Percentiles rank a stretch among this genome's conserved stretches.
These are phyloP conservation scores for Planococcus citri DNA, from an alignment of 1,140 invertebrate species.

Conservation along the genomic window DNA sequence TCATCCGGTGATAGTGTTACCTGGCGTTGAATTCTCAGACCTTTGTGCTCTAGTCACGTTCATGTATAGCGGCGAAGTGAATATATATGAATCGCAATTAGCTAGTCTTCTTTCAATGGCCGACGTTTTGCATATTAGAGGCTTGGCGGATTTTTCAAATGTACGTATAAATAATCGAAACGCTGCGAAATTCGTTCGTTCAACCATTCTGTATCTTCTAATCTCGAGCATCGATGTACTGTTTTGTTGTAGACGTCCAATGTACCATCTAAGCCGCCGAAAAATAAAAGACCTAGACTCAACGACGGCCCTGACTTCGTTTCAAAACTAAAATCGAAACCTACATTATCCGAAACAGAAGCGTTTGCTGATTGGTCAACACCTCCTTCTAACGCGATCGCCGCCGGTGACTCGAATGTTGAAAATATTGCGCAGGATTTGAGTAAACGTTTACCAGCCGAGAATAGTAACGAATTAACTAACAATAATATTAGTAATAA, in stretches of 20 bases:
- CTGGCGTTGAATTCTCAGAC: conserved; percentile 65
- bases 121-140: conserved; percentile 70
- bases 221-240: background rate
- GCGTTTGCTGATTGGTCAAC: conserved; percentile 23
- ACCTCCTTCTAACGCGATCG: background rate
- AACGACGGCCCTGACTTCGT: conserved; percentile 21
- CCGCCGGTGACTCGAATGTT: background rate
- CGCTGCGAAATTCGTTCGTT: background rate
- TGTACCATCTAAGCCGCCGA: conserved; percentile 19
- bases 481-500: conserved; percentile 20
- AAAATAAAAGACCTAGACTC: conserved; percentile 22
- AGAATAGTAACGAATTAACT: conserved; percentile 9
- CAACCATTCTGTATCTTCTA: background rate
- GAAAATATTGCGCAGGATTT: conserved; percentile 25
- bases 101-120: conserved; percentile 68
- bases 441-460: conserved; percentile 25
- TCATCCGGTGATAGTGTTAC: conserved; percentile 71
- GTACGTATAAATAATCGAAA: conserved; percentile 35
- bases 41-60: conserved; percentile 71
- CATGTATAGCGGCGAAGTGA: conserved; percentile 86
- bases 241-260: conserved; percentile 12
- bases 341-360: conserved; percentile 24
- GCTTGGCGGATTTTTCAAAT: conserved; percentile 65
- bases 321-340: conserved; percentile 18
- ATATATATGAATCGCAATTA: conserved; percentile 68